phyloP scores from a whole-genome alignment of 1,140 invertebrate genomes.

The Chelonus insularis region DNA sequence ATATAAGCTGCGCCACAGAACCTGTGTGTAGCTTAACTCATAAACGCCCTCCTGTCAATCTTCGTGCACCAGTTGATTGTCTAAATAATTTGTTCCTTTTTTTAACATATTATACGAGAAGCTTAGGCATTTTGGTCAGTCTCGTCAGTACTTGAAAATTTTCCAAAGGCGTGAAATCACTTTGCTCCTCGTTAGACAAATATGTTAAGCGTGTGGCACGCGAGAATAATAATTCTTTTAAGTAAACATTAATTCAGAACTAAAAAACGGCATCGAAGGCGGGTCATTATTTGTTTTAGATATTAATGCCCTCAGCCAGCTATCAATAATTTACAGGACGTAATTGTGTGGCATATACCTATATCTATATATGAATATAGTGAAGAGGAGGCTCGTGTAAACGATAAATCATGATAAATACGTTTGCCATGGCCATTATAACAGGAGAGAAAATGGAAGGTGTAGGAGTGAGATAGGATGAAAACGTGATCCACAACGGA shows the following conservation, averaged over 20 bases:
- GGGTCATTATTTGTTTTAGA: conserved; percentile 49
- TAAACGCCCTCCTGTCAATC: conserved; percentile 26
- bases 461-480: conserved; percentile 28
- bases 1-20: neutral
- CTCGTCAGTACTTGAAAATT: neutral
- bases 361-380: conserved; percentile 16
- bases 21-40: neutral
- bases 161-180: conserved; percentile 10
- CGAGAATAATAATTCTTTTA: conserved; percentile 7
- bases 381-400: conserved; percentile 48
- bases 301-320: conserved; percentile 45
- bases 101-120: no score
- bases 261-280: conserved; percentile 11
- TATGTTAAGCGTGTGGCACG: conserved; percentile 10
- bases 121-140: no score
- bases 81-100: conserved; percentile 8
- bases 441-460: conserved; percentile 34
- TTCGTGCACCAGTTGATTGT: conserved; percentile 30
- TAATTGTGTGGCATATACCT: conserved; percentile 42
- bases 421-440: conserved; percentile 53
- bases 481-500: conserved; percentile 28
- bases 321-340: conserved; percentile 50
- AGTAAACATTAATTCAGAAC: neutral
- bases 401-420: conserved; percentile 60
- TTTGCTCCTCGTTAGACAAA: conserved; percentile 7